Conservation (phyloP, 2,113 vertebrate species). For the Xenopus laevis region DNA sequence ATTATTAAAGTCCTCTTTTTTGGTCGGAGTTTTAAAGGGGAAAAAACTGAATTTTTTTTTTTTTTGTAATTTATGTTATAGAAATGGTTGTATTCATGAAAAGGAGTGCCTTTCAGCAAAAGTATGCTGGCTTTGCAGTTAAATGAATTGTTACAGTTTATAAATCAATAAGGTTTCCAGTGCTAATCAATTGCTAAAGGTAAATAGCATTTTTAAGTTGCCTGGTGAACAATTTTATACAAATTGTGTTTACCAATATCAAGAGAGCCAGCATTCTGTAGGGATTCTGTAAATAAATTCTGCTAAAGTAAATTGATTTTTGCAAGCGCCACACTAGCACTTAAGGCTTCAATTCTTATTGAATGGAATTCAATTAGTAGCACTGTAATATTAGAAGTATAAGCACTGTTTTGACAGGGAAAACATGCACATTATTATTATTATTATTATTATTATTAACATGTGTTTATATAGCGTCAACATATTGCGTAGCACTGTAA, state of each 20-base stretch:
- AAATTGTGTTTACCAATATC: conserved; percentile 40
- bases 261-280: conserved; percentile 42
- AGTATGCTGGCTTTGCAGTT: conserved; percentile 40
- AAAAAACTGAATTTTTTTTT: no score
- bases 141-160: conserved; percentile 40
- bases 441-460: no score
- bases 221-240: conserved; percentile 46
- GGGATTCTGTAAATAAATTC: conserved; percentile 42
- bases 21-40: no score
- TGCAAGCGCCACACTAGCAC: conserved; percentile 29
- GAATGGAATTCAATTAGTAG: conserved; percentile 28
- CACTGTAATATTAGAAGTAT: not conserved
- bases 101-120: not conserved
- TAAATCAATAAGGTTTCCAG: conserved; percentile 43
- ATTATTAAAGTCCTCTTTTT: no score
- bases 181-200: conserved; percentile 46
- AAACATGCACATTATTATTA: no score
- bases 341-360: not conserved
- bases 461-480: no score
- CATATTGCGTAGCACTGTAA: no score
- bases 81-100: no score
- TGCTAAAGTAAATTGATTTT: conserved; percentile 43
- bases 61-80: no score
- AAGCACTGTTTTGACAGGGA: not conserved
- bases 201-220: conserved; percentile 28